Evolutionary conservation across 2,888 invertebrate genomes (phyloP).

Genomic region (Cheilosia grossa): DNA sequence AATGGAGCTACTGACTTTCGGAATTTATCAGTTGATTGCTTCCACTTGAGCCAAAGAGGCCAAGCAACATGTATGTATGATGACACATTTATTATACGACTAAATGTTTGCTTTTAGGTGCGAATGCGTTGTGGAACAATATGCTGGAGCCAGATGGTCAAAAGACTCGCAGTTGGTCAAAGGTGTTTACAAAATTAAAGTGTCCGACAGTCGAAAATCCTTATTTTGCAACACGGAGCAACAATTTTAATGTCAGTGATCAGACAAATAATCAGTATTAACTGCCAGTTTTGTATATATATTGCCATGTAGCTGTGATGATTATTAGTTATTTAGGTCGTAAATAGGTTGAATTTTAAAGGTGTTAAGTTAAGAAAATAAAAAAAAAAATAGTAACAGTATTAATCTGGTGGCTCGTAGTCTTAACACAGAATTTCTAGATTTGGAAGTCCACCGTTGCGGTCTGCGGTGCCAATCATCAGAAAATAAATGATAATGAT

Average conservation of each 20-base stretch:
- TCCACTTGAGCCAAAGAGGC: conserved; percentile 86
- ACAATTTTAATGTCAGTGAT: conserved; percentile 53
- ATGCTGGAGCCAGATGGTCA: conserved; percentile 84
- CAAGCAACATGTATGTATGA: conserved; percentile 84
- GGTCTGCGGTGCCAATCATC: no score
- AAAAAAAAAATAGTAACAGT: no score
- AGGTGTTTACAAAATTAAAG: conserved; percentile 78
- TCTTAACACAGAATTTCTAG: no score
- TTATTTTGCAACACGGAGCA: conserved; percentile 80
- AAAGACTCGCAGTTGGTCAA: conserved; percentile 81
- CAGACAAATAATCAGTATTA: no score
- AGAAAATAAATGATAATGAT: no score
- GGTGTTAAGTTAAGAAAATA: no score
- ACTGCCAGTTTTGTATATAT: no score
- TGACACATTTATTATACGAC: background rate
- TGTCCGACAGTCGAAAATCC: conserved; percentile 81
- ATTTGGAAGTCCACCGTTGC: no score
- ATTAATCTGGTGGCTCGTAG: no score
- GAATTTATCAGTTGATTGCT: conserved; percentile 86
- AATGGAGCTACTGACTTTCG: conserved; percentile 84
- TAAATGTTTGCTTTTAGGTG: conserved; percentile 78
- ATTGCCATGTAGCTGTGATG: no score
- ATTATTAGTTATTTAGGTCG: no score
- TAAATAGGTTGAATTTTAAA: no score
- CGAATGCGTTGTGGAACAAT: conserved; percentile 86